These are phyloP conservation scores for Macquaria australasica DNA, from an alignment of 2,113 vertebrate genomes.

Conservation along the genomic window DNA sequence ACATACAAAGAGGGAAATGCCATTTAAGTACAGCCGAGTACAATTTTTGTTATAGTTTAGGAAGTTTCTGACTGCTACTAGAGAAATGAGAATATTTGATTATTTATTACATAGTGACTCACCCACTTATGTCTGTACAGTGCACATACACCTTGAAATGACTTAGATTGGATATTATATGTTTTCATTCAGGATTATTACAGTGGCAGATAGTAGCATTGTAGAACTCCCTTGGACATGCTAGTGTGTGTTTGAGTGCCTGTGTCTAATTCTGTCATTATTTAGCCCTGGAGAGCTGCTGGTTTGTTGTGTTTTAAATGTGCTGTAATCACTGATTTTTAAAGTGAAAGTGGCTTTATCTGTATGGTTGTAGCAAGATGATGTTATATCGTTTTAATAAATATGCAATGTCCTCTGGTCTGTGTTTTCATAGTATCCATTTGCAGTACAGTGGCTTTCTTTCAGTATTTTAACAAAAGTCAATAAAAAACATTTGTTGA, in stretches of 20 bases:
- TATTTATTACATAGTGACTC: conserved; percentile 11
- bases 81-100: background rate
- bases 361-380: conserved; percentile 1
- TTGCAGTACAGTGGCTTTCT: conserved; percentile 18
- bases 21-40: no score
- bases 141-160: conserved; percentile 7
- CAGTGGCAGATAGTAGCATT: background rate
- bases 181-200: conserved; percentile 1
- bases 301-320: conserved; percentile 33
- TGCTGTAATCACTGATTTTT: conserved; percentile 43
- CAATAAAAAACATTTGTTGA: conserved; percentile 41
- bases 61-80: background rate
- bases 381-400: conserved; percentile 17
- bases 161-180: background rate
- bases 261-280: conserved; percentile 22
- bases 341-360: conserved; percentile 27
- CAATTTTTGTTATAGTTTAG: background rate
- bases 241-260: background rate
- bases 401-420: conserved; percentile 8
- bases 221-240: conserved; percentile 4
- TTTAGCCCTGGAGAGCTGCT: conserved; percentile 72
- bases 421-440: conserved; percentile 25
- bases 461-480: conserved; percentile 27
- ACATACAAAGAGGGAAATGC: background rate
- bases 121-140: background rate